These are phyloP conservation scores for Sebastes umbrosus DNA, from an alignment of 2,797 vertebrate genomes.

Conservation along the genomic window DNA sequence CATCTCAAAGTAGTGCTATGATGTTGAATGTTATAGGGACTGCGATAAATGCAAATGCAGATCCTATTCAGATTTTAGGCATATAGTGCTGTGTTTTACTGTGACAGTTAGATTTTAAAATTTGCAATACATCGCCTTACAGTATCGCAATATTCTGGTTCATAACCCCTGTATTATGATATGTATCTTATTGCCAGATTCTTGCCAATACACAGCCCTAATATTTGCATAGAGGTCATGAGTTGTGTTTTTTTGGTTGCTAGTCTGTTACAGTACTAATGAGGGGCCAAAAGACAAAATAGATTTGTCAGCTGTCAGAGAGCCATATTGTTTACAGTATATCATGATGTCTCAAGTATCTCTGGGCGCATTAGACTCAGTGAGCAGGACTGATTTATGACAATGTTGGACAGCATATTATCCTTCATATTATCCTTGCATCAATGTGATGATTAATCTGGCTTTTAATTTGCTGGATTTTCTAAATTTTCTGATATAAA, in stretches of 20 bases:
- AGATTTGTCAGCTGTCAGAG: background rate
- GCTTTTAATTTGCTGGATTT: background rate
- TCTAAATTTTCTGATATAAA: background rate
- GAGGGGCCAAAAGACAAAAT: background rate
- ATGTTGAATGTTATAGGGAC: too few species aligned
- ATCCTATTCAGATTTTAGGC: too few species aligned
- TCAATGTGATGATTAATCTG: background rate
- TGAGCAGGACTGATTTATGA: background rate
- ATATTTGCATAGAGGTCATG: too few species aligned
- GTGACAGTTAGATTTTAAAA: too few species aligned
- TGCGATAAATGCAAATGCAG: too few species aligned
- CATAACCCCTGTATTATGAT: too few species aligned
- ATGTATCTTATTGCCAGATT: too few species aligned
- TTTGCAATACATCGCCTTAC: too few species aligned
- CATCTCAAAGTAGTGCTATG: too few species aligned
- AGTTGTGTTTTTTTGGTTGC: background rate
- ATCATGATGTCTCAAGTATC: background rate
- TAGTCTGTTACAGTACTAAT: background rate
- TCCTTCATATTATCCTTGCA: background rate
- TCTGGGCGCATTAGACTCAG: background rate
- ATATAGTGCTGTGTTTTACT: too few species aligned
- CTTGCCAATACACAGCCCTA: too few species aligned
- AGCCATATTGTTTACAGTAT: background rate
- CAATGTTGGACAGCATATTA: background rate
- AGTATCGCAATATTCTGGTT: too few species aligned